These are phyloP conservation scores for Batillaria attramentaria DNA, from an alignment of 1,140 invertebrate species.

Conservation along the genomic window DNA sequence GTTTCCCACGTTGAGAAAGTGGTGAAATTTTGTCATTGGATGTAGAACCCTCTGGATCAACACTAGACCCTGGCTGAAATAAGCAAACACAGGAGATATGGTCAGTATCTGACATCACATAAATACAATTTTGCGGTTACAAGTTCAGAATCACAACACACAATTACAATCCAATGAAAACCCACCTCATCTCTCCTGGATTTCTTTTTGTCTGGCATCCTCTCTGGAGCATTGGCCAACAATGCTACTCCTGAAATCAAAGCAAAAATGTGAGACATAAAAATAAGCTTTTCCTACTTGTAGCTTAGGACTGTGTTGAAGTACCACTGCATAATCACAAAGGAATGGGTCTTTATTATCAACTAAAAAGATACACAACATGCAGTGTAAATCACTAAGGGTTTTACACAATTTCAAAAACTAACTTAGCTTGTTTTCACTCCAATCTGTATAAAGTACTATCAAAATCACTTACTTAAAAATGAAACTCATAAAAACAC, in stretches of 20 bases:
- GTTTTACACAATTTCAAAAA: no score
- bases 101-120: not conserved
- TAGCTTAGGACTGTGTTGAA: no score
- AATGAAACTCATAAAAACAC: no score
- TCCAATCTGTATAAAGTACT: no score
- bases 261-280: not conserved
- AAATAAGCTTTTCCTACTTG: not conserved
- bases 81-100: not conserved
- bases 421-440: no score
- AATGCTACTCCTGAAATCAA: constrained; percentile 83
- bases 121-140: not conserved
- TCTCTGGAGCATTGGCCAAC: constrained; percentile 88
- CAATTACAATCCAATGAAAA: not conserved
- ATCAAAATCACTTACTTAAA: no score
- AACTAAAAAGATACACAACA: not conserved
- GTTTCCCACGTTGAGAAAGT: constrained; percentile 42
- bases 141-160: not conserved
- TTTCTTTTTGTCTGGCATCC: constrained; percentile 69
- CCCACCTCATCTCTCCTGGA: constrained; percentile 59
- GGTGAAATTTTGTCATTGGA: constrained; percentile 17
- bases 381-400: no score
- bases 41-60: not conserved
- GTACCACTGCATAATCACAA: not conserved
- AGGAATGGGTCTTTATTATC: not conserved
- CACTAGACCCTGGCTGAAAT: constrained; percentile 11